Conservation (phyloP, 2,888 invertebrate species). For the Dolichopus griseipennis region DNA sequence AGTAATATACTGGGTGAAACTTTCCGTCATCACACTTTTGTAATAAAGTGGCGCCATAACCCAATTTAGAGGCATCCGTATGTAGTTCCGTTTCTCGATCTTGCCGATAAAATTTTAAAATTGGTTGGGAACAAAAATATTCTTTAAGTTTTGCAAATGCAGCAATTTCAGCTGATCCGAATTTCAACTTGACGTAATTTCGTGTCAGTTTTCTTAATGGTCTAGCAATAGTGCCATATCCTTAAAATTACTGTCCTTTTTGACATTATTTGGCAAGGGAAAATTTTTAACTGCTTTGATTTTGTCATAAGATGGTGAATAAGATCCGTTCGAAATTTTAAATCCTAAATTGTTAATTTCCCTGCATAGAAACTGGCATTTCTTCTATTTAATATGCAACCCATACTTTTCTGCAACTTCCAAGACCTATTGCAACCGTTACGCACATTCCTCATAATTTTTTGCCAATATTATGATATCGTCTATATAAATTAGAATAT, state of each 20-base stretch:
- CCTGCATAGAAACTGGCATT: no score
- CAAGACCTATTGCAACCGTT: slow-evolving; percentile 17
- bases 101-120: slow-evolving; percentile 12
- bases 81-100: no score
- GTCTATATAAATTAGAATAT: slow-evolving; percentile 21
- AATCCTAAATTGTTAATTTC: slow-evolving; percentile 16
- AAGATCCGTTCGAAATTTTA: slow-evolving; percentile 16
- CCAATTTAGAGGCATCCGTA: no score
- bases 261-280: slow-evolving; percentile 24
- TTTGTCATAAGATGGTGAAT: slow-evolving; percentile 25
- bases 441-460: slow-evolving; percentile 19
- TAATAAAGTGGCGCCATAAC: slow-evolving; percentile 5
- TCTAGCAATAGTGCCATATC: slow-evolving; percentile 15
- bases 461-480: slow-evolving; percentile 21
- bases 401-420: slow-evolving; percentile 18
- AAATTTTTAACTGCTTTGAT: slow-evolving; percentile 25
- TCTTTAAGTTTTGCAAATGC: slow-evolving; percentile 10
- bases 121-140: slow-evolving; percentile 8
- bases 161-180: not conserved
- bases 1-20: slow-evolving; percentile 10
- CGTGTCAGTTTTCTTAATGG: slow-evolving; percentile 1
- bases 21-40: no score
- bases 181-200: slow-evolving; percentile 13
- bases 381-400: slow-evolving; percentile 21
- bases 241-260: slow-evolving; percentile 25